Percentiles rank a stretch among this genome's conserved stretches.
Conservation (phyloP, 1,140 invertebrate species). For the Aphis craccivora region DNA sequence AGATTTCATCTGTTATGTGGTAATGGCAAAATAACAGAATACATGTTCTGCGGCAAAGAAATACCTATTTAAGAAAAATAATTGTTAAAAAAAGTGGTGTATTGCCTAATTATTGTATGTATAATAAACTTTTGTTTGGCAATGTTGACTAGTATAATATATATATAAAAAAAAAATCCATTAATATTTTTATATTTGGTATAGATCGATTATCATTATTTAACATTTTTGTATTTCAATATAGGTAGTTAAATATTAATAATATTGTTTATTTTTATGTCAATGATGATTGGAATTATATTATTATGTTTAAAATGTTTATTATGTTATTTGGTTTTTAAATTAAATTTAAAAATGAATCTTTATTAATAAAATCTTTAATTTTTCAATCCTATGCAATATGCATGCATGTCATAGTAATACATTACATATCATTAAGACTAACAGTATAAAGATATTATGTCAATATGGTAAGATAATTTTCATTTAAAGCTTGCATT, state of each 20-base stretch:
- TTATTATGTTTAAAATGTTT: not conserved
- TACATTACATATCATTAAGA: not conserved
- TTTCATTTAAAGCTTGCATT: slow-evolving; percentile 35
- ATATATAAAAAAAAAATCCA: not conserved
- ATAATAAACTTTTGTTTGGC: slow-evolving; percentile 41
- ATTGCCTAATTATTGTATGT: slow-evolving; percentile 6
- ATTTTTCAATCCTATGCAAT: not conserved
- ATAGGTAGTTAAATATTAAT: not conserved
- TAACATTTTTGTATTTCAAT: not conserved
- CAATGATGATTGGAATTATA: not conserved
- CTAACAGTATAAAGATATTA: not conserved
- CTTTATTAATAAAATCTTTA: not conserved
- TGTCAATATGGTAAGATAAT: slow-evolving; percentile 33
- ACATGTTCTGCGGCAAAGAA: not conserved
- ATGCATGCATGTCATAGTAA: not conserved
- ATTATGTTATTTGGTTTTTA: not conserved
- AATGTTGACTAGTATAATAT: not conserved
- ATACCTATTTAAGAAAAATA: not conserved
- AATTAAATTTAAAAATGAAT: not conserved
- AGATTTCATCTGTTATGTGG: not conserved
- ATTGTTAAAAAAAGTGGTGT: not conserved
- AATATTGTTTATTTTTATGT: not conserved
- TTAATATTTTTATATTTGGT: not conserved
- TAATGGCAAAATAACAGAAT: slow-evolving; percentile 10
- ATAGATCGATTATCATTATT: not conserved